phyloP scores from a whole-genome alignment of 2,797 vertebrate species.

The Enteromius anoplus region DNA sequence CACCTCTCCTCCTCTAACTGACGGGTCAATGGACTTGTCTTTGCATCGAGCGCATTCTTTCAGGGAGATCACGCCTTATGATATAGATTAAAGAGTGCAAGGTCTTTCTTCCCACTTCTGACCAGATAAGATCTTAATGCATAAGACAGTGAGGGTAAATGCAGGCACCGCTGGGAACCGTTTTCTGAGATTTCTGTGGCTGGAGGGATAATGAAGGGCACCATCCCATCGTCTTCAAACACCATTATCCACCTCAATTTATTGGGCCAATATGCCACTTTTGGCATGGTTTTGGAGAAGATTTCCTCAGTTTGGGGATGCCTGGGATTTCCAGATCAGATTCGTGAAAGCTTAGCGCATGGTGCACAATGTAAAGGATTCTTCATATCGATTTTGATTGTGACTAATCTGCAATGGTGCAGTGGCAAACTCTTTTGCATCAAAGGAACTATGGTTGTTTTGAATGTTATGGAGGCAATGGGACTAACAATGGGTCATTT shows the following conservation, averaged over 20 bases:
- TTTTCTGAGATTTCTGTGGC: constrained; percentile 45
- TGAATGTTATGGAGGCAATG: neutral
- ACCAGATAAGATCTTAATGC: constrained; percentile 64
- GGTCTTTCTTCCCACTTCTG: constrained; percentile 57
- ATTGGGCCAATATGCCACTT: constrained; percentile 28
- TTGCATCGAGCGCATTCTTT: constrained; percentile 87
- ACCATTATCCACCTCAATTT: constrained; percentile 27
- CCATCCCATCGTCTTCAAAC: constrained; percentile 38
- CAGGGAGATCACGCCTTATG: constrained; percentile 77
- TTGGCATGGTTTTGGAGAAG: constrained; percentile 29
- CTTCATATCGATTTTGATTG: neutral
- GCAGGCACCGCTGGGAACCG: constrained; percentile 33
- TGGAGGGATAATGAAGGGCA: constrained; percentile 52
- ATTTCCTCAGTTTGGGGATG: neutral
- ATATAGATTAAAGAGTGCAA: constrained; percentile 75
- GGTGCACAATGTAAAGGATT: neutral
- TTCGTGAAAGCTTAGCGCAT: constrained; percentile 9
- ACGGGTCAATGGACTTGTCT: constrained; percentile 94
- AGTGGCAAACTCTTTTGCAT: neutral
- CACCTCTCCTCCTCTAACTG: constrained; percentile 84
- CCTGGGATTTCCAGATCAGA: constrained; percentile 4
- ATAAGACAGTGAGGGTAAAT: constrained; percentile 60
- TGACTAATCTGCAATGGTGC: neutral
- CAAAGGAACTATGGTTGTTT: neutral
- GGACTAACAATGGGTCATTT: neutral